Base-by-base conservation (phyloP, 2,888 invertebrate genomes). In the Lampropteryx suffumata region DNA sequence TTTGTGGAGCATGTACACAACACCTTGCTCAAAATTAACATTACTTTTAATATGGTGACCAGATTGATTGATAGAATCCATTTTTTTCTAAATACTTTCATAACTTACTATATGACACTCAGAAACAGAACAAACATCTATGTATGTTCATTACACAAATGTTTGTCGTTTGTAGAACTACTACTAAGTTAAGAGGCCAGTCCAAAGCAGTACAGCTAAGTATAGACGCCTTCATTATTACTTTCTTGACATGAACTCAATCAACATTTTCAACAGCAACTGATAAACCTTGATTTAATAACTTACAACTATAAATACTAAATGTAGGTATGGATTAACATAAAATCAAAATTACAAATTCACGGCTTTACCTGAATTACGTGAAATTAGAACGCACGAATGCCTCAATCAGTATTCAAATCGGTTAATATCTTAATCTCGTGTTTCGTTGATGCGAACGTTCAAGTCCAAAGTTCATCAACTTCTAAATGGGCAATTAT, bases 391-490 rank as follows among this genome's bases (percentile, higher is more conserved):
- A 34, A 54, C 59, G 55, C 58, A 45, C 57, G 59, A 55, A 48
- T 60, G 49, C 55, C 54, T 54, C 53, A 57, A 62, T 73, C 64
- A 65, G 62, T 60, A 66, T 67, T 64, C 62, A 63, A 61, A 62
- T 62, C 62, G 50, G 57, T 55, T 64, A 65, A 67, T 67, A 59
- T 42, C 57, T 64, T 63, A 62, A 58, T 58, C 62, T 41, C 40
- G 45, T 65, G 63, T 61, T 64, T 61, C 53, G 49, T 50, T 56
- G 45, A 47, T 51, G 46, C 34, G 39, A 41, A 32, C 28, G 32
- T 35, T 27, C 42, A 27, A 33, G 30, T 13, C 32, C 13, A 33
- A 33, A 42, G 27, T 33, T 27, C 10, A 14, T 26, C 33, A 27
- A 42, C 3, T 32, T 11, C 14, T 17, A 6, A 21, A 17, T 3